phyloP scores from a whole-genome alignment of 2,113 vertebrate genomes.

The Tragelaphus imberbis region DNA sequence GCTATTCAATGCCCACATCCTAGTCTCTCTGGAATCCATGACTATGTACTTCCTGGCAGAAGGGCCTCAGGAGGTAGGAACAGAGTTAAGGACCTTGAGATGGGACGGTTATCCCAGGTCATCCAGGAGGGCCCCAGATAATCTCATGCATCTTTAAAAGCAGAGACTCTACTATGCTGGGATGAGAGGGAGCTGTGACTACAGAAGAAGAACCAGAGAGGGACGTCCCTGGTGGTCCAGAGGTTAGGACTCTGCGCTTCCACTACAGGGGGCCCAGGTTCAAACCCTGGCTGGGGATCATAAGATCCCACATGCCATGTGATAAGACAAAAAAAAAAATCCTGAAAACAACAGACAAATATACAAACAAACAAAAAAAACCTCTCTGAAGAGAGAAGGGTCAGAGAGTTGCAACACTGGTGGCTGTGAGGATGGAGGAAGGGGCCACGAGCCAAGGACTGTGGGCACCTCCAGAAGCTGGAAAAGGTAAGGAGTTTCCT shows the following conservation, averaged over 20 bases:
- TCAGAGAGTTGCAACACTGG: not conserved
- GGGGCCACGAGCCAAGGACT: fast-evolving
- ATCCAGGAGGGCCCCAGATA: fast-evolving
- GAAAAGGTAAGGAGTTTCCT: not conserved
- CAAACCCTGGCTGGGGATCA: not conserved
- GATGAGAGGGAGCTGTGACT: fast-evolving
- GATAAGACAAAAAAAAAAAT: not conserved
- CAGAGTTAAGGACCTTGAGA: not conserved
- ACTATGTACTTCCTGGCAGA: fast-evolving
- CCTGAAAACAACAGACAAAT: not conserved
- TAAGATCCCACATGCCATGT: not conserved
- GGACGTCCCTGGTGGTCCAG: not conserved
- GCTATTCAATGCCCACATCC: fast-evolving
- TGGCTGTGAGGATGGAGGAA: not conserved
- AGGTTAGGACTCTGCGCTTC: not conserved
- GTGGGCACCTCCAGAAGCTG: not conserved
- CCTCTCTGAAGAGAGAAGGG: not conserved
- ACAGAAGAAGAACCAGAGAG: not conserved
- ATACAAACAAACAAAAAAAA: not conserved
- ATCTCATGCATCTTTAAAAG: fast-evolving
- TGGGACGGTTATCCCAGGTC: not conserved
- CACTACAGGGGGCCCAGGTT: not conserved
- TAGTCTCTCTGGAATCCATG: not conserved
- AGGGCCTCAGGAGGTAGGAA: not conserved
- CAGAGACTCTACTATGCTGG: not conserved